Evolutionary conservation across 1,140 invertebrate species (phyloP).

Genomic region (Lineus longissimus): DNA sequence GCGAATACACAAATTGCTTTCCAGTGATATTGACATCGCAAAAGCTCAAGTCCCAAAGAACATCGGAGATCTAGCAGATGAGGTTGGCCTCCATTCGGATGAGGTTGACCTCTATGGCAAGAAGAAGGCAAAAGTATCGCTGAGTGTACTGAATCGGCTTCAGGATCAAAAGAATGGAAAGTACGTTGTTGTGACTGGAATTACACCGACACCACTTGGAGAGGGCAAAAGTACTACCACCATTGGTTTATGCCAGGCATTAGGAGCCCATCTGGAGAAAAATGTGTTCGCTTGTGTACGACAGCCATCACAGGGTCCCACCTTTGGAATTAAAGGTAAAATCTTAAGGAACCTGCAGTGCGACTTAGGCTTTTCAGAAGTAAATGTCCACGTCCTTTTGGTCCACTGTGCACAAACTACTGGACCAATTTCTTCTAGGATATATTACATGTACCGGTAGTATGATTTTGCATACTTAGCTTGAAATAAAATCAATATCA

Average conservation of each 20-base stretch:
- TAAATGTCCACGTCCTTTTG: too few species aligned
- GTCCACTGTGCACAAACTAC: too few species aligned
- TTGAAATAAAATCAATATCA: too few species aligned
- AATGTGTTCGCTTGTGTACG: slow-evolving; percentile 93
- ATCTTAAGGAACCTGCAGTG: too few species aligned
- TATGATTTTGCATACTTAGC: too few species aligned
- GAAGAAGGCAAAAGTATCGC: slow-evolving; percentile 92
- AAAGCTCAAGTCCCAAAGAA: slow-evolving; percentile 83
- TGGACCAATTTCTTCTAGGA: too few species aligned
- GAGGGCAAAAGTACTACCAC: slow-evolving; percentile 97
- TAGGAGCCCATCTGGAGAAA: slow-evolving; percentile 76
- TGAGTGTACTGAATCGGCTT: slow-evolving; percentile 76
- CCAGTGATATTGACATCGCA: slow-evolving; percentile 84
- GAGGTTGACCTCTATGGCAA: slow-evolving; percentile 89
- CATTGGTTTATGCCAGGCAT: slow-evolving; percentile 88
- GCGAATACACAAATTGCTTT: too few species aligned
- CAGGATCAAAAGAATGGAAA: slow-evolving; percentile 71
- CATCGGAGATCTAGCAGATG: slow-evolving; percentile 57
- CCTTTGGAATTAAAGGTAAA: slow-evolving; percentile 93
- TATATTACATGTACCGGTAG: too few species aligned
- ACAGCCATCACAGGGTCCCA: slow-evolving; percentile 98
- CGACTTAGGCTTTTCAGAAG: too few species aligned
- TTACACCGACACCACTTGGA: slow-evolving; percentile 94
- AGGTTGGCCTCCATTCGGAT: slow-evolving; percentile 62
- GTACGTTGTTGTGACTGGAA: slow-evolving; percentile 92